These are phyloP conservation scores for Bothrops jararaca DNA, from an alignment of 2,113 vertebrate species.

Conservation along the genomic window DNA sequence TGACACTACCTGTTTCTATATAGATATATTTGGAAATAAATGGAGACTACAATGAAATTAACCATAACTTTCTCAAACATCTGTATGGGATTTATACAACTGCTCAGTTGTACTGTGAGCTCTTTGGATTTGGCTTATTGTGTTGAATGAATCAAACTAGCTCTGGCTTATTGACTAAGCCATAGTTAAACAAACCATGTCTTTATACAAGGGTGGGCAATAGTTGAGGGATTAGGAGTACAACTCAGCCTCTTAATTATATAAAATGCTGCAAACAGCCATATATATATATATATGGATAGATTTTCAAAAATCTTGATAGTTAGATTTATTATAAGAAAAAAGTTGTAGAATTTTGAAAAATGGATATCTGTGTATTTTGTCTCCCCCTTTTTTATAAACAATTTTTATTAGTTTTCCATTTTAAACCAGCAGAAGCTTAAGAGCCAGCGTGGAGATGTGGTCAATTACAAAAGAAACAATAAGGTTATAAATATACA, in stretches of 20 bases:
- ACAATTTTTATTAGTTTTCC: too few species aligned
- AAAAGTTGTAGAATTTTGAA: background rate
- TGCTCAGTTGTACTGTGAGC: background rate
- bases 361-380: background rate
- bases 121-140: background rate
- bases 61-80: background rate
- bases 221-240: background rate
- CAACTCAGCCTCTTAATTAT: background rate
- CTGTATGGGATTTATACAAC: background rate
- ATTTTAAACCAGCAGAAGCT: too few species aligned
- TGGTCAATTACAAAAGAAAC: too few species aligned
- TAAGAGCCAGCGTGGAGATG: too few species aligned
- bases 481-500: too few species aligned
- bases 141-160: background rate
- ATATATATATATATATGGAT: background rate
- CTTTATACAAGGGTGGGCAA: background rate
- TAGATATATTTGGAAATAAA: conserved; percentile 34
- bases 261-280: background rate
- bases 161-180: background rate
- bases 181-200: background rate
- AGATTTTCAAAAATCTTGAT: background rate
- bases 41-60: background rate
- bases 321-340: background rate
- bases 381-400: too few species aligned
- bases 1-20: conserved; percentile 27